Conservation (phyloP, 1,140 invertebrate genomes). For the Ruditapes philippinarum region DNA sequence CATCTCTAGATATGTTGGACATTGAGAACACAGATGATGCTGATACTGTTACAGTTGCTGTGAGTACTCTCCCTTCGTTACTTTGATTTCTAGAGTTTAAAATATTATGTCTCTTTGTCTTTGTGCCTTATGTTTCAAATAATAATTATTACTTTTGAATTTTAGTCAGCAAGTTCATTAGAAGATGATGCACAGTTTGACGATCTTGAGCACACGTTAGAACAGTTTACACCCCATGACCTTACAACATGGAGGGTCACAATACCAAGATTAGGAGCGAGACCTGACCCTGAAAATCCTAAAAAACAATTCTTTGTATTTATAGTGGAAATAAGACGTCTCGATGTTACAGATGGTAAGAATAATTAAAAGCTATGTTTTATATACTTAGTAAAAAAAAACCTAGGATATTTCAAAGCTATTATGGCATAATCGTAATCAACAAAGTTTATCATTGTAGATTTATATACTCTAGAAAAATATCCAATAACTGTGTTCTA, state of each 20-base stretch:
- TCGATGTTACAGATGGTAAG: conserved; percentile 86
- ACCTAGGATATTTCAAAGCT: too few relatives aligned
- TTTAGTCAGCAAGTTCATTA: conserved; percentile 77
- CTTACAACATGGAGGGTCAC: conserved; percentile 91
- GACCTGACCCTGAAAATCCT: conserved; percentile 85
- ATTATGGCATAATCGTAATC: too few relatives aligned
- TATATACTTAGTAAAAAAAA: too few relatives aligned
- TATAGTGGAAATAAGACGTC: conserved; percentile 89
- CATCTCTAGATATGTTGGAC: conserved; percentile 34
- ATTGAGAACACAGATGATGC: conserved; percentile 72
- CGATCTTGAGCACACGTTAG: conserved; percentile 84
- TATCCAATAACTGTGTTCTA: too few relatives aligned
- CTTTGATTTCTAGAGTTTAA: too few relatives aligned
- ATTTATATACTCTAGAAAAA: too few relatives aligned
- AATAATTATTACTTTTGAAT: neutral
- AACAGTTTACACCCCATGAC: conserved; percentile 87
- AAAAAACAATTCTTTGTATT: conserved; percentile 88
- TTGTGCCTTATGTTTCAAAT: too few relatives aligned
- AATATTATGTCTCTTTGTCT: too few relatives aligned
- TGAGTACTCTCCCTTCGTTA: conserved; percentile 50
- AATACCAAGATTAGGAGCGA: conserved; percentile 89
- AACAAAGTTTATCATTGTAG: too few relatives aligned
- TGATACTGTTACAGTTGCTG: conserved; percentile 74
- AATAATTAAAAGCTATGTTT: too few relatives aligned
- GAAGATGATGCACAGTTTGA: conserved; percentile 75